phyloP scores from a whole-genome alignment of 2,113 vertebrate genomes.

The Tragelaphus strepsiceros region DNA sequence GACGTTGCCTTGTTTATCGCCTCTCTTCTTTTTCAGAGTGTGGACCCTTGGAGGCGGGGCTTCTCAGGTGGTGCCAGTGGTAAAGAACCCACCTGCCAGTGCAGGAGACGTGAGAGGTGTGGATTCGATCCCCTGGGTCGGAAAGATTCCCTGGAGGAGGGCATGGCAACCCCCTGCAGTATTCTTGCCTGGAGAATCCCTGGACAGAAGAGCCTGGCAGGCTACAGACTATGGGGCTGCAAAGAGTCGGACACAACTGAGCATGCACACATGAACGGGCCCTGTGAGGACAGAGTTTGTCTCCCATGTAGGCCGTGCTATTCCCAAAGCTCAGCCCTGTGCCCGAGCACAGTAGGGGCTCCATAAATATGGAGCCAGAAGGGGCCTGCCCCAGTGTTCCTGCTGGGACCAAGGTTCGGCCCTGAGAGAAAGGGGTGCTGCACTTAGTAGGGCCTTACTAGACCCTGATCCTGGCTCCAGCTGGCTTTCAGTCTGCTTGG shows the following conservation, averaged over 20 bases:
- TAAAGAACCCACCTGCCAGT: neutral
- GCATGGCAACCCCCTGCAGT: neutral
- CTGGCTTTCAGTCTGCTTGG: accelerated
- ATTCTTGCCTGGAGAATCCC: neutral
- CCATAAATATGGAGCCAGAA: accelerated
- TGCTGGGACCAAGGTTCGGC: neutral
- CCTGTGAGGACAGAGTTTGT: neutral
- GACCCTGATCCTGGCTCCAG: neutral
- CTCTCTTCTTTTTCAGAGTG: neutral
- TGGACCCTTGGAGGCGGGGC: neutral
- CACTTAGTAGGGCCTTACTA: neutral
- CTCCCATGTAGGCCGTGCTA: neutral
- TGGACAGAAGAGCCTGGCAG: neutral
- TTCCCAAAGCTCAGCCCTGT: neutral
- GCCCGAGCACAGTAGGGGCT: accelerated
- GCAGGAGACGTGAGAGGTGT: neutral
- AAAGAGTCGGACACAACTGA: neutral
- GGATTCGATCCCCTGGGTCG: neutral
- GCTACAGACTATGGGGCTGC: neutral
- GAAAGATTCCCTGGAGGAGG: neutral
- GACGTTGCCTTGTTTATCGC: neutral
- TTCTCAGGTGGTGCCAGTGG: neutral
- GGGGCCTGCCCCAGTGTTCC: neutral
- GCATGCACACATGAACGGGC: neutral
- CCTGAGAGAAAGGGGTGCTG: neutral